Evolutionary conservation across 2,888 invertebrate species (phyloP).

Genomic region (Drosophila parthenogenetica): DNA sequence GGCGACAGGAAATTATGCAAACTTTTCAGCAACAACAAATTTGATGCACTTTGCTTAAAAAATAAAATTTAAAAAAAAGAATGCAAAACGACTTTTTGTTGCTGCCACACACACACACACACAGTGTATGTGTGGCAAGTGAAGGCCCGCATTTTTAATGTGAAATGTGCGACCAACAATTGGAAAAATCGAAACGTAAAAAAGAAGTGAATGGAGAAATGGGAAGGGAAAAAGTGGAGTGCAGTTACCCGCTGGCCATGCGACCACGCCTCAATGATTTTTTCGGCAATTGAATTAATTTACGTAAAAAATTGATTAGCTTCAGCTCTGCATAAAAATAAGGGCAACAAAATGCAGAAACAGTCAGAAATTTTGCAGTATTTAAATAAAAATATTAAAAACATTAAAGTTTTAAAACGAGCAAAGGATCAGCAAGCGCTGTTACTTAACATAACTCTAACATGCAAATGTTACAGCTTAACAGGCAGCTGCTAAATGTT

Average conservation of each 20-base stretch:
- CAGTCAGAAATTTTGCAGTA: neutral
- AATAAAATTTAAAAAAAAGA: conserved; percentile 20
- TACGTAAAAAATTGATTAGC: conserved; percentile 85
- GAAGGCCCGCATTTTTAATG: conserved; percentile 77
- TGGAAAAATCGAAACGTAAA: conserved; percentile 1
- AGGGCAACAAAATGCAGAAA: neutral
- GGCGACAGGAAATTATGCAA: conserved; percentile 85
- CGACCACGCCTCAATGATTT: conserved; percentile 82
- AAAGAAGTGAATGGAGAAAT: neutral
- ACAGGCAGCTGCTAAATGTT: conserved; percentile 1
- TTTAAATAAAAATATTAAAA: too few species aligned
- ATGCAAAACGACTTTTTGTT: conserved; percentile 47
- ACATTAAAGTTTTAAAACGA: too few species aligned
- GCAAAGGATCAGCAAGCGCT: neutral
- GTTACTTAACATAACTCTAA: neutral
- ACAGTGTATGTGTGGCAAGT: conserved; percentile 45
- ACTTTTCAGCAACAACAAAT: conserved; percentile 74
- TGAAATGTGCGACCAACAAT: conserved; percentile 53
- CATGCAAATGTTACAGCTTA: neutral
- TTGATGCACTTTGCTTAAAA: conserved; percentile 58
- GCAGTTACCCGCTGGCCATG: conserved; percentile 55
- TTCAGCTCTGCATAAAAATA: conserved; percentile 8
- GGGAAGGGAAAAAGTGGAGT: neutral
- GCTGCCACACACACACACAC: neutral
- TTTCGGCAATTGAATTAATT: conserved; percentile 85